Evolutionary conservation across 1,140 invertebrate species (phyloP).

Genomic region (Sminthurinus signatus): DNA sequence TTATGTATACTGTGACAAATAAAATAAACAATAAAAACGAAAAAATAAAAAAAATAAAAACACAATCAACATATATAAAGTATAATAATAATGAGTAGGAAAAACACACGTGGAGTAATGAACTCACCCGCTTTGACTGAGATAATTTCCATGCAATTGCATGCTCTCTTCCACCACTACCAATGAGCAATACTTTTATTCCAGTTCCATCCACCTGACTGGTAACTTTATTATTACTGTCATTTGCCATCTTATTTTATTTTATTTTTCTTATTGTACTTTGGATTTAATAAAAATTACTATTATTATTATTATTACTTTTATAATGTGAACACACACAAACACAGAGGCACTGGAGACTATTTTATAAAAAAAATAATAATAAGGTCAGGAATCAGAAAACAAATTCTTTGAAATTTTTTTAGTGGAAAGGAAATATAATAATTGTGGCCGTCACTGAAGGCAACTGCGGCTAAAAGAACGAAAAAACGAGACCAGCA

Average conservation of each 20-base stretch:
- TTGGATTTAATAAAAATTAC: no score
- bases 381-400: background rate
- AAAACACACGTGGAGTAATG: background rate
- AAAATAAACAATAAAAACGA: no score
- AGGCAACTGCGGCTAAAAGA: background rate
- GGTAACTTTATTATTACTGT: background rate
- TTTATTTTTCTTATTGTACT: no score
- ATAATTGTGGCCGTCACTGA: background rate
- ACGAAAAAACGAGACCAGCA: no score
- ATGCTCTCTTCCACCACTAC: conserved; percentile 91
- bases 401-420: background rate
- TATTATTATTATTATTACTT: no score
- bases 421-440: background rate
- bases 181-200: conserved; percentile 77
- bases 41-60: no score
- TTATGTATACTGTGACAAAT: no score
- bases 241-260: conserved; percentile 5
- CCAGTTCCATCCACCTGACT: background rate
- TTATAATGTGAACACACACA: background rate
- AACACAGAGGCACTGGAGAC: background rate
- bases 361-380: background rate
- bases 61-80: no score
- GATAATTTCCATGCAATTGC: conserved; percentile 78
- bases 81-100: no score
- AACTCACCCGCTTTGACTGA: conserved; percentile 59